Conservation (phyloP, 2,797 vertebrate species). For the Chaetodon trifasciatus region DNA sequence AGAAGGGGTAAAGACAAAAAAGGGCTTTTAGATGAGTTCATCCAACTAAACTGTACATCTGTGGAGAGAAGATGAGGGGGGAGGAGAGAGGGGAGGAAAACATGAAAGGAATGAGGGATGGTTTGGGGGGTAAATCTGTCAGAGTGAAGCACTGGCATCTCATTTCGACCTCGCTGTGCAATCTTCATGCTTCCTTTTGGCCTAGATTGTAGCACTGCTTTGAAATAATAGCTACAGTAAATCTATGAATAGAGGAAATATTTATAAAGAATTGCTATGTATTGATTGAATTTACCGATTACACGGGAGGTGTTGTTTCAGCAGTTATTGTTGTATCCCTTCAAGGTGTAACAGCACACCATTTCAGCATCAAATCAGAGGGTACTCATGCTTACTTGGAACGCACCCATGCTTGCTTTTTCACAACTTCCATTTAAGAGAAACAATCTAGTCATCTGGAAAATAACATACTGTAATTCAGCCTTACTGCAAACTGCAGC, state of each 20-base stretch:
- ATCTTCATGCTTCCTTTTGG: neutral
- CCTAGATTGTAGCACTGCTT: neutral
- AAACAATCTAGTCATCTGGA: neutral
- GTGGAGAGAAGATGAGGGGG: conserved; percentile 80
- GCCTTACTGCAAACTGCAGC: neutral
- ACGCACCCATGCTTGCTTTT: neutral
- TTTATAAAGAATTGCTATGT: neutral
- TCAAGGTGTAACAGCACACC: neutral
- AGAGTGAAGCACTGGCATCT: conserved; percentile 6
- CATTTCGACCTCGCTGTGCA: conserved; percentile 14
- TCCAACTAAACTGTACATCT: conserved; percentile 83
- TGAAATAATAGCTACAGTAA: neutral
- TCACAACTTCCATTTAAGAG: neutral
- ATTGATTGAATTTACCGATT: conserved; percentile 14
- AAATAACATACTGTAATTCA: neutral
- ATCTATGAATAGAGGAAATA: neutral
- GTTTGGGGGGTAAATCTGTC: conserved; percentile 15
- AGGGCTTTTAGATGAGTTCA: conserved; percentile 83
- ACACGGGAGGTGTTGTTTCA: neutral
- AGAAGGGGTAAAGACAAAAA: conserved; percentile 83
- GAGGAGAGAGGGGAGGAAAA: conserved; percentile 35
- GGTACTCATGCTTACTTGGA: neutral
- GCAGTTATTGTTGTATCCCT: neutral
- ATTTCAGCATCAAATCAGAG: neutral
- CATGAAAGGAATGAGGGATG: conserved; percentile 37